Evolutionary conservation across 2,797 vertebrate genomes (phyloP), one percentile per base, ranked within the genome.

Genomic region (Danio kyathit): DNA sequence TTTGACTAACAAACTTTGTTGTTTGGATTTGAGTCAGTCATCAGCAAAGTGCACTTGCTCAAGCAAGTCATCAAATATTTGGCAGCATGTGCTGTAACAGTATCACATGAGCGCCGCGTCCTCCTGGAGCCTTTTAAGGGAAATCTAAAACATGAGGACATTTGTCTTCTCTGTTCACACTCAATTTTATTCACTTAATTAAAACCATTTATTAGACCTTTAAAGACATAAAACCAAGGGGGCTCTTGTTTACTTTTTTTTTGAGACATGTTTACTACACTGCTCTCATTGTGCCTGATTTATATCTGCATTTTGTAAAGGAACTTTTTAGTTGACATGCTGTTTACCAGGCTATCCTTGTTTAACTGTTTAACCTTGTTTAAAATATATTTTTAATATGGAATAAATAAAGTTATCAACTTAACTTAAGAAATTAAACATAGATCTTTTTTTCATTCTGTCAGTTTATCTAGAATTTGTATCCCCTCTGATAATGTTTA

Each of bases 51-150:
- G 80, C 80, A 19, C 82, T 82, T 78, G 77, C 77, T 63, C 67
- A 79, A 83, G 70, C 74, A 78, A 78, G 66, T 82, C 80, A 78
- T 86, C 65, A 64, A 74, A 84, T 61, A 82, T 83, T 76, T 86
- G 77, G 73, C 80, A 75, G 60, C 70, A 72, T 82, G 17, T 46
- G 41, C 71, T 60, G 56, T 65, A 63, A 69, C 76, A 69, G 49
- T 56, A 81, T 80, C 51, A 56, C 66, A 71, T 21, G 38, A 29
- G 40, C 60, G n/a, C 13, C 0, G 44, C 43, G 6, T 29, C 46
- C 43, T 70, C 14, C 46, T 41, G 16, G 43, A 74, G 29, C 78
- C 80, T 83, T 83, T 77, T 81, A 84, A 61, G 74, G 79, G 46
- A 83, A 81, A 82, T 81, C 54, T 81, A 44, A 72, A 74, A 59